Percentiles rank a stretch among this genome's conserved stretches.
These are phyloP conservation scores for Ametastegia equiseti DNA, from an alignment of 2,888 invertebrate species.

Conservation along the genomic window DNA sequence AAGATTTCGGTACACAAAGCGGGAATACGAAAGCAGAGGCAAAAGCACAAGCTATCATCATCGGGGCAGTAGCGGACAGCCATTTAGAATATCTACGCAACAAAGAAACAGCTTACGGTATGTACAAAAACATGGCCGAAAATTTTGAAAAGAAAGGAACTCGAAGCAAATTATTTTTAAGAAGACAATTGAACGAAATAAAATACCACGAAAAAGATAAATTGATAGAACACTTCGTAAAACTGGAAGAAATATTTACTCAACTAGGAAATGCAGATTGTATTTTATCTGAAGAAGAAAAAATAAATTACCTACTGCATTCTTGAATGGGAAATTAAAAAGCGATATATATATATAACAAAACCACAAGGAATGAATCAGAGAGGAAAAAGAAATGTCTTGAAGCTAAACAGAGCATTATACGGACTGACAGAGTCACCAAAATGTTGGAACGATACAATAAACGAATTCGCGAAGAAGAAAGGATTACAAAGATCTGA, in stretches of 20 bases:
- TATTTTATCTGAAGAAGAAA: constrained; percentile 33
- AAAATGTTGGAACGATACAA: too few relatives aligned
- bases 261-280: constrained; percentile 47
- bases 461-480: too few relatives aligned
- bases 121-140: constrained; percentile 48
- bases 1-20: background rate
- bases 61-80: constrained; percentile 39
- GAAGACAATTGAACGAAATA: constrained; percentile 10
- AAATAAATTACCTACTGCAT: constrained; percentile 27
- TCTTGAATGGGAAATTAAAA: too few relatives aligned
- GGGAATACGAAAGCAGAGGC: constrained; percentile 23
- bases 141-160: constrained; percentile 46
- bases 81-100: constrained; percentile 41
- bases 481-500: too few relatives aligned
- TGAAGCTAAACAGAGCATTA: too few relatives aligned
- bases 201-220: constrained; percentile 39
- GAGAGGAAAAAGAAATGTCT: too few relatives aligned
- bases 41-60: constrained; percentile 45
- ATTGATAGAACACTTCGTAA: constrained; percentile 38
- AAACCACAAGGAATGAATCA: too few relatives aligned
- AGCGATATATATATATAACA: too few relatives aligned
- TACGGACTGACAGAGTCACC: too few relatives aligned
- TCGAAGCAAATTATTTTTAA: constrained; percentile 9
- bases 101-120: constrained; percentile 35
- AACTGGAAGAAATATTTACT: constrained; percentile 48